Evolutionary conservation across 2,888 invertebrate species (phyloP).

Genomic region (Heliconius charithonia): DNA sequence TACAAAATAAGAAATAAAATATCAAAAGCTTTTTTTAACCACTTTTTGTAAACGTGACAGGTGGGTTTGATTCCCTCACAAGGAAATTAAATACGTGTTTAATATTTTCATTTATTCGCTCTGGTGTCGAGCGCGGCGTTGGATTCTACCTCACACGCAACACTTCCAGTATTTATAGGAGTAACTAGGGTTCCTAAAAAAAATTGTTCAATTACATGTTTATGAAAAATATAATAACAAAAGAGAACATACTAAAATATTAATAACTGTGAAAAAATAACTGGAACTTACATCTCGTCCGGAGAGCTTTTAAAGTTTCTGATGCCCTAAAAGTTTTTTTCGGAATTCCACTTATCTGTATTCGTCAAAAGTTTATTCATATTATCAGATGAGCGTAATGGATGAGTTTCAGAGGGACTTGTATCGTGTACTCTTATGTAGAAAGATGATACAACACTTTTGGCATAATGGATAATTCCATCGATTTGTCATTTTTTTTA

Average conservation of each 20-base stretch:
- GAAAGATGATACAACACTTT: neutral
- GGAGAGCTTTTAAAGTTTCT: neutral
- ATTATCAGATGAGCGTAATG: conserved; percentile 18
- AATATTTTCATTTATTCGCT: neutral
- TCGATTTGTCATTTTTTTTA: neutral
- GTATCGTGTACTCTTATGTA: neutral
- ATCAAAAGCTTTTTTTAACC: too few relatives aligned
- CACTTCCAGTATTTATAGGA: neutral
- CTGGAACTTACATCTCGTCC: neutral
- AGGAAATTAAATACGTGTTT: neutral
- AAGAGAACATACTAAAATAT: neutral
- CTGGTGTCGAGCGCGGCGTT: neutral
- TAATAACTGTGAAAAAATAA: neutral
- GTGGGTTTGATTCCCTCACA: neutral
- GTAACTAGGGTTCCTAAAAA: neutral
- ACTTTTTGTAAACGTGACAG: neutral
- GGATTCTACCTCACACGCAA: neutral
- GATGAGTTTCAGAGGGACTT: conserved; percentile 16
- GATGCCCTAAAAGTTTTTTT: conserved; percentile 1
- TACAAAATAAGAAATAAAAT: too few relatives aligned
- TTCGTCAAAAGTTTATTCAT: conserved; percentile 15
- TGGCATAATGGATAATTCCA: too few relatives aligned
- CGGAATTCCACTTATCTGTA: neutral
- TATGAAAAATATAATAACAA: too few relatives aligned
- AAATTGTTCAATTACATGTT: too few relatives aligned